Percentiles rank a stretch among this genome's conserved stretches.
Evolutionary conservation across 2,797 vertebrate genomes (phyloP).

Genomic region (Ciconia nigra): DNA sequence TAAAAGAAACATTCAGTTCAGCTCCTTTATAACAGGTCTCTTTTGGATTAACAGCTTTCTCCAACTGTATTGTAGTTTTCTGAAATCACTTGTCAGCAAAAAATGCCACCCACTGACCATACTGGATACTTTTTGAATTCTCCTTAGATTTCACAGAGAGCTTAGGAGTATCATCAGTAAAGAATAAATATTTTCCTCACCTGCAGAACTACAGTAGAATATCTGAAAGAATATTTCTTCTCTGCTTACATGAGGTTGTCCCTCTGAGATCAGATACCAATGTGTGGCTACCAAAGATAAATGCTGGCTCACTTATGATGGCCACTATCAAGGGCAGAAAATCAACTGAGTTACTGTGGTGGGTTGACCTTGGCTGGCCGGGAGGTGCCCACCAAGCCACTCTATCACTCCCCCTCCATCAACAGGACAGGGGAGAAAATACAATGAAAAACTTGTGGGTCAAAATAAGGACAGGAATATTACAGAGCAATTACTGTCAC

Average conservation of each 20-base stretch:
- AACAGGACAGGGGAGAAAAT: not conserved
- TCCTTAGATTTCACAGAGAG: not conserved
- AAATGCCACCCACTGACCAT: not conserved
- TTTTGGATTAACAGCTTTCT: not conserved
- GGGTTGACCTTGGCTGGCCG: not conserved
- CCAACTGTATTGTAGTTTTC: not conserved
- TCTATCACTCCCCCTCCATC: not conserved
- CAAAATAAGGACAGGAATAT: not conserved
- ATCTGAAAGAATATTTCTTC: not conserved
- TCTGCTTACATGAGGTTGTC: not conserved
- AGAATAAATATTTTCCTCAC: not conserved
- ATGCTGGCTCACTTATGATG: not conserved
- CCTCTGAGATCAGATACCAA: not conserved
- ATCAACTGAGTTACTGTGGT: not conserved
- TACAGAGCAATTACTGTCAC: not conserved
- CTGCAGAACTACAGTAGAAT: not conserved
- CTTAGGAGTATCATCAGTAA: not conserved
- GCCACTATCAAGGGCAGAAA: not conserved
- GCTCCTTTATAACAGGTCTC: not conserved
- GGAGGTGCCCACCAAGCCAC: not conserved
- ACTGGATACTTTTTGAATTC: not conserved
- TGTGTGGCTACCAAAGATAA: not conserved
- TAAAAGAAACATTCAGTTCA: not conserved
- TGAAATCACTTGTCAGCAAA: not conserved
- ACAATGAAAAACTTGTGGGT: rapidly evolving